Base-by-base conservation (phyloP, 2,113 vertebrate genomes). In the Mus spicilegus region DNA sequence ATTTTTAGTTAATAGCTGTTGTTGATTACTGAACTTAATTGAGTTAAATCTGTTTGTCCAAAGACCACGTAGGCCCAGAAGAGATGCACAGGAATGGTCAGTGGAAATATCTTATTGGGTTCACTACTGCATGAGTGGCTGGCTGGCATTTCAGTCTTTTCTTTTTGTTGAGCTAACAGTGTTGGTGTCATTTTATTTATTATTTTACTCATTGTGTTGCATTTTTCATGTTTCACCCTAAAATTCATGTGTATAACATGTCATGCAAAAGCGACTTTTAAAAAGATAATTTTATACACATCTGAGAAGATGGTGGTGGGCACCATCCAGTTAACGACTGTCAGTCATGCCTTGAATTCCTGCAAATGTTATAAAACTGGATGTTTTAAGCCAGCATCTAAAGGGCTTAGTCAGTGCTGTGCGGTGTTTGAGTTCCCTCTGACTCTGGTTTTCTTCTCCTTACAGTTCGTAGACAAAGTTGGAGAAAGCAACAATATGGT, bases 401-500 rank as follows among this genome's bases (percentile, higher is more conserved):
- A 87, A 63, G 89, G 77, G 24, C 87, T 72, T 42, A 67, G 87
- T 12, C 56, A 46, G 70, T 93, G 8, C 36, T 95, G 28, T 76
- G 26, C 39, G 39, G 36, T 58, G 30, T 24, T 0, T 67, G 54
- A 56, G 8, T 30, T 69, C 90, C 96, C 89, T 98, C 91, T 97
- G 94, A 96, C 95, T 30, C 39, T 96, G 90, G 26, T 65, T 98
- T 72, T 95, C 65, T 98, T 95, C 90, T 98, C 95, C 76, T 97
- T 96, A 81, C 99, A 99, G 99, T 99, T 99, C 96, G 99, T 99
- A 98, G 99, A 99, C 99, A 99, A 99, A 99, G 99, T 98, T 97
- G 99, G 99, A 97, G 99, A 99, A 98, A 99, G 99, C 99, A 99
- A 99, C 99, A 99, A 99, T 97, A 99, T 99, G 99, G 99, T 99